Base-by-base conservation (phyloP, 2,113 vertebrate genomes). In the Bucco capensis region DNA sequence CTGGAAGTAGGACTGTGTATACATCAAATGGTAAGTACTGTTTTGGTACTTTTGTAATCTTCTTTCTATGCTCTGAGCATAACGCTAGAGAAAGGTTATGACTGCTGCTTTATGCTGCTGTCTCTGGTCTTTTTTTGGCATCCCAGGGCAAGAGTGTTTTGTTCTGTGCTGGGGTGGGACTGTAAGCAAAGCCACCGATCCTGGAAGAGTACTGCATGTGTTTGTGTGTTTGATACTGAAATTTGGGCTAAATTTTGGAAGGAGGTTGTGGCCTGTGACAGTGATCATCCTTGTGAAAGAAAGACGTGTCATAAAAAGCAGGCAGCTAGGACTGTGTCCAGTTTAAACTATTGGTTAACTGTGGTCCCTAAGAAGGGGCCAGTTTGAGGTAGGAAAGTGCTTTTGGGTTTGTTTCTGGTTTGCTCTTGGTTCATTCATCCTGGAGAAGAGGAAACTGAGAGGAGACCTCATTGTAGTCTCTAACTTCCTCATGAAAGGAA, bases 41-140 rank as follows among this genome's bases (percentile, higher is more conserved):
- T 22, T 79, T 69, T 49, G 7, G 6, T 81, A 12, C 3, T 54
- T 86, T 83, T 65, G 3, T 49, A 10, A 18, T 9, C 0, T 74
- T 70, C 42, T 0, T 12, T 58, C 14, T 0, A 0, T 37, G 19
- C 19, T 67, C 9, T 2, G 3, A 22, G 40, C 11, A 2, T 66
- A n/a, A 16, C 1, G 0, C 3, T 4, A 3, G 35, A 15, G 33
- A 58, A 69, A 12, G 19, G 12, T 25, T 15, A 2, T 38, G 31
- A 30, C 6, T 74, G 0, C 1, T 19, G 33, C 17, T 61, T 61
- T 2, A 0, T 19, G 42, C 5, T 82, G 62, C 25, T 54, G 27
- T 62, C 18, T 65, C 13, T 28, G 40, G 15, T 35, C 7, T 42
- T 79, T 16, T 65, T 7, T 31, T 28, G 14, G 25, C 3, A 11